Conservation (phyloP, 2,888 invertebrate genomes). For the Chrysodeixis includens region DNA sequence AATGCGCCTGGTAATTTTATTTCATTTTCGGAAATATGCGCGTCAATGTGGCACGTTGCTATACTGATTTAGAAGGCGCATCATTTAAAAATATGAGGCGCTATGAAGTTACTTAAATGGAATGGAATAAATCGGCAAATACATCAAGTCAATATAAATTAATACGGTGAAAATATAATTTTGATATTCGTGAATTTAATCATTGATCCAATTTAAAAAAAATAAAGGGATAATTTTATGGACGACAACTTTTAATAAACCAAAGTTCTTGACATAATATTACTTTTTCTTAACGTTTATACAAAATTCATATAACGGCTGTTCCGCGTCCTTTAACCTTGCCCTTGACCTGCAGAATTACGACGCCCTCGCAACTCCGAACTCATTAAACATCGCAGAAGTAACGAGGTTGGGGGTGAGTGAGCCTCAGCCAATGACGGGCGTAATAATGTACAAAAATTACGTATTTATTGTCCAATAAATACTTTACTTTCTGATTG, state of each 20-base stretch:
- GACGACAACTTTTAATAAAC: not conserved
- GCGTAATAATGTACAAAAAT: constrained; percentile 11
- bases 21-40: not conserved
- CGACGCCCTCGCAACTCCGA: constrained; percentile 10
- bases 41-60: constrained; percentile 1
- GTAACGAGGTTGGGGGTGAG: constrained; percentile 22
- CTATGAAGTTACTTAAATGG: no score
- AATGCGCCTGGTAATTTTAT: constrained; percentile 17
- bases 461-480: constrained; percentile 13
- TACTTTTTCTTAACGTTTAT: not conserved
- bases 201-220: no score
- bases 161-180: no score
- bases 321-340: constrained; percentile 10
- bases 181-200: no score
- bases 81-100: not conserved
- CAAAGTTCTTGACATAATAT: not conserved
- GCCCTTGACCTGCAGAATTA: constrained; percentile 35
- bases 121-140: no score
- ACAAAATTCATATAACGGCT: constrained; percentile 5
- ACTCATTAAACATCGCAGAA: constrained; percentile 37
- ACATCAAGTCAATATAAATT: not conserved
- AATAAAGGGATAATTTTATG: no score
- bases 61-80: constrained; percentile 6
- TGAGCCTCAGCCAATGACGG: constrained; percentile 32
- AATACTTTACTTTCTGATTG: constrained; percentile 21